Base-by-base conservation (phyloP, 2,888 invertebrate genomes). In the Monopis laevigella region DNA sequence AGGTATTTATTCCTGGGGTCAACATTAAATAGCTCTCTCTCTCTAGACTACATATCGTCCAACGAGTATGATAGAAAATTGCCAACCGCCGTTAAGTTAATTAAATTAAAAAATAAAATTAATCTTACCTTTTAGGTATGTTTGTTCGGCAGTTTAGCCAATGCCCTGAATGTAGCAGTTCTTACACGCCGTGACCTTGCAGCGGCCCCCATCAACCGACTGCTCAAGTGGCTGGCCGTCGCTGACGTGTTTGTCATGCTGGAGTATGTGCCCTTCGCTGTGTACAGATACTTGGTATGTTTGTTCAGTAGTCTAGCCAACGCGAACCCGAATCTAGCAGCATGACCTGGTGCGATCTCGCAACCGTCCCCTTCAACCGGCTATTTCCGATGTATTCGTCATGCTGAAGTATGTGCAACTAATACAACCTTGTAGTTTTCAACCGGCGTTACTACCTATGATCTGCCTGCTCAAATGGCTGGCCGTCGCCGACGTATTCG, bases 211-310 rank as follows among this genome's bases (percentile, higher is more conserved):
- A 94, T 94, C 51, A 96, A 96, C 68, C 82, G 90, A 29, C 90
- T 96, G 41, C 82, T 96, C 36, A n/a, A n/a, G n/a, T n/a, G n/a
- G n/a, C 67, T 96, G 42, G 95, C 96, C 0, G 89, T 92, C 0
- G 91, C 93, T 0, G 96, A 96, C 64, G 87, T 95, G 72, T 84
- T 93, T 50, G 91, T 96, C n/a, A 96, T 96, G 88, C 67, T 94
- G 65, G 93, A 93, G 53, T 80, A 81, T 45, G 73, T 81, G 32
- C 80, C 80, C 11, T 81, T 81, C 49, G 70, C 72, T 2, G 54
- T 73, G 39, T 81, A n/a, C n/a, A n/a, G n/a, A n/a, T n/a, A n/a
- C n/a, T n/a, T n/a, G 86, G 91, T 96, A 8, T 96, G 96, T 59
- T 69, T 92, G 48, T 92, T 95, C 58, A 96, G 96, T 10, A 91